These are phyloP conservation scores for Tapera naevia DNA, from an alignment of 2,797 vertebrate genomes.

Conservation along the genomic window DNA sequence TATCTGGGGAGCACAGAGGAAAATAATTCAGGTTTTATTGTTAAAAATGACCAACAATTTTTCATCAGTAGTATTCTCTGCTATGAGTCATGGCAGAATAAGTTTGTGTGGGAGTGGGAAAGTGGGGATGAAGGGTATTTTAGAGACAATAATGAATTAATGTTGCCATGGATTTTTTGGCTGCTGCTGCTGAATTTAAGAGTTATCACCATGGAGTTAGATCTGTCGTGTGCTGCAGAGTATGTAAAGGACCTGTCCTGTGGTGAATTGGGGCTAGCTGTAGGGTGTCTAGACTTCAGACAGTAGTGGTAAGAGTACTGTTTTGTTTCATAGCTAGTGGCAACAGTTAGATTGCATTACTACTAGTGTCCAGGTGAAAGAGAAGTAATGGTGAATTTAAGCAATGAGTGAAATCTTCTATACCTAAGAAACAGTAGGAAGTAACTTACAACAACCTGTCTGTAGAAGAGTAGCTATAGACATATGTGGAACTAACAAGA, in stretches of 20 bases:
- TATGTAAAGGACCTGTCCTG: background rate
- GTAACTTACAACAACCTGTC: background rate
- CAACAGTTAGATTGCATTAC: background rate
- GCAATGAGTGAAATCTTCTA: background rate
- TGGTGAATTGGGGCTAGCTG: background rate
- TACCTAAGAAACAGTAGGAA: background rate
- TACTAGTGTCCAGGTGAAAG: background rate
- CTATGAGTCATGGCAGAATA: constrained; percentile 14
- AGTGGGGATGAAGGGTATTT: constrained; percentile 14
- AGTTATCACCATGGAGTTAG: constrained; percentile 1
- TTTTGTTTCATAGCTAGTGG: background rate
- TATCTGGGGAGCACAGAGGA: background rate
- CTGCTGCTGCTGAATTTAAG: background rate
- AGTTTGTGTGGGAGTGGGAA: constrained; percentile 6
- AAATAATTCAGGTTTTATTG: constrained; percentile 15
- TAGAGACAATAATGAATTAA: constrained; percentile 40
- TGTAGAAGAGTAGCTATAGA: background rate
- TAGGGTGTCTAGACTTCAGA: background rate
- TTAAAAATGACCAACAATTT: constrained; percentile 51
- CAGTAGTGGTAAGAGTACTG: background rate
- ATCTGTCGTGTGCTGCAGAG: background rate
- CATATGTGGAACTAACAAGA: background rate
- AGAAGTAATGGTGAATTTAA: background rate
- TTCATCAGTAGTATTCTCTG: constrained; percentile 16
- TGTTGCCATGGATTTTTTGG: constrained; percentile 51